Evolutionary conservation across 2,797 vertebrate species (phyloP), one percentile per base, ranked within the genome.

Genomic region (Sciaenops ocellatus): DNA sequence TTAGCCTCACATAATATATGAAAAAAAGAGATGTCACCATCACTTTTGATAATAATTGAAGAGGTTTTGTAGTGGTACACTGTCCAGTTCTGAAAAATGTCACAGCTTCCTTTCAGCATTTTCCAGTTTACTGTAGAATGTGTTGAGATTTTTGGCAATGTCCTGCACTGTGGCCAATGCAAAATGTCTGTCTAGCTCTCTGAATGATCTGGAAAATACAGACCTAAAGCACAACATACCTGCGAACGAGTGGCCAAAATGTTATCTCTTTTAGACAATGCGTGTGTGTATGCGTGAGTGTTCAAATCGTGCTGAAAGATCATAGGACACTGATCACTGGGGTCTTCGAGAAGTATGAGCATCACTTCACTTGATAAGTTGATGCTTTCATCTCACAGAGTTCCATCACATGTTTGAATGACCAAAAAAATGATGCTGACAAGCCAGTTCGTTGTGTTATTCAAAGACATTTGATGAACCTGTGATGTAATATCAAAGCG

Each of bases 241-340:
- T 78, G 55, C 52, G 22, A 3, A 48, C 16, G 62, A 87, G 73
- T 46, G 72, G 86, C 86, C 83, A 82, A 85, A 85, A 82, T 89
- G 80, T 84, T 82, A 80, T 91, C 84, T 90, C 81, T 80, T 87
- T 75, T 86, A 86, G 92, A 94, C 92, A 93, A 92, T 92, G 78
- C 87, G 80, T 80, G 76, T 76, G 85, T 76, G 59, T 73, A 63
- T 69, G 71, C 73, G 52, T 67, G 71, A 68, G 82, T 88, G 61
- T 84, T 90, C 54, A 86, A 75, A 85, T 80, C 59, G 78, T 87
- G 89, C 89, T 87, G 88, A 93, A 85, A 82, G 87, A 85, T 85
- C 85, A 79, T 69, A 72, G 68, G 76, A 83, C 72, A 76, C 55
- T 85, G 84, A 85, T 80, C 71, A 78, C 77, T 84, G 79, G 68